Conservation (phyloP, 64 coral and sea anemone genomes). For the Cladopsammia gracilis region DNA sequence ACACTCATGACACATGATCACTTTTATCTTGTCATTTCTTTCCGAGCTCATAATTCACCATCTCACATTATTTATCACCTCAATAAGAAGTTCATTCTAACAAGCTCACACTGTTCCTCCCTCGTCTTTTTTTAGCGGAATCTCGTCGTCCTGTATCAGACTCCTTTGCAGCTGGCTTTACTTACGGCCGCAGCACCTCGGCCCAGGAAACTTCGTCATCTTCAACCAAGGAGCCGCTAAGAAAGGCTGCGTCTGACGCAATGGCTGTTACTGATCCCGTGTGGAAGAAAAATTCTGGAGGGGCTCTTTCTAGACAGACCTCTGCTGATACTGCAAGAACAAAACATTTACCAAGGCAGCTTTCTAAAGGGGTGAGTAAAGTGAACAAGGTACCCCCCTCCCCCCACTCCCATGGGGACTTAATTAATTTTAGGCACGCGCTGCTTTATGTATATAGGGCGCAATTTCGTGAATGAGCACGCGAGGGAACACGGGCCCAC, state of each 20-base stretch:
- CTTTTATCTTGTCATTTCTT: too few relatives aligned
- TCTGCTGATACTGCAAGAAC: neutral
- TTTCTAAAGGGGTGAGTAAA: slow-evolving; percentile 51
- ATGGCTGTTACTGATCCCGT: slow-evolving; percentile 22
- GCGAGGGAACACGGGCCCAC: too few relatives aligned
- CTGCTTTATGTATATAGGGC: too few relatives aligned
- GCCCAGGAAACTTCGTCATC: slow-evolving; percentile 1
- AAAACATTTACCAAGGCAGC: slow-evolving; percentile 54
- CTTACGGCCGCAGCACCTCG: neutral
- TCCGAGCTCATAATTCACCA: too few relatives aligned
- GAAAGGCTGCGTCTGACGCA: slow-evolving; percentile 50
- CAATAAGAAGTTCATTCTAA: too few relatives aligned
- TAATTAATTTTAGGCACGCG: too few relatives aligned
- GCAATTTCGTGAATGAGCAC: too few relatives aligned
- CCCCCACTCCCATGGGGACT: too few relatives aligned
- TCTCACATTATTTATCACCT: too few relatives aligned
- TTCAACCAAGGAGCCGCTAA: slow-evolving; percentile 37
- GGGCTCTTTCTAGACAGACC: slow-evolving; percentile 15
- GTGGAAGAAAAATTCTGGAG: slow-evolving; percentile 15
- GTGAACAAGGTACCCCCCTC: neutral
- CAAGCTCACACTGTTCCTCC: neutral
- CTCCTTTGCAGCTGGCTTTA: neutral
- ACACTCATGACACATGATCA: too few relatives aligned
- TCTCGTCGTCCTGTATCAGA: slow-evolving; percentile 46
- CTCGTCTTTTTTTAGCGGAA: neutral